A percentile compares a stretch with the other conserved stretches of the same genome.
These are phyloP conservation scores for Halesus radiatus DNA, from an alignment of 1,140 invertebrate genomes.

Conservation along the genomic window DNA sequence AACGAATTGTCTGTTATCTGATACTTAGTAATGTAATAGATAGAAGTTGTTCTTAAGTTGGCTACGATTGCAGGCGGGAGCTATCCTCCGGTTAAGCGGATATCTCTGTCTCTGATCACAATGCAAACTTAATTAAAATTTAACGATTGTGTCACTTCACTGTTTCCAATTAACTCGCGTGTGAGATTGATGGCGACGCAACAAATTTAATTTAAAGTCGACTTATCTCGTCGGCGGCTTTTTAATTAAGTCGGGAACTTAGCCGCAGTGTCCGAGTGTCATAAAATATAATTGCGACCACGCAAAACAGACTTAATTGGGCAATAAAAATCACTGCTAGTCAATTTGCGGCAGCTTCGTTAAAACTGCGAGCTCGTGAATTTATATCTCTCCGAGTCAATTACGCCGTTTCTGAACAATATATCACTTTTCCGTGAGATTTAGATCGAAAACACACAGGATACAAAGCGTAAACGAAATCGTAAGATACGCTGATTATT, in stretches of 20 bases:
- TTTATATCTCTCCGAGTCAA: not conserved
- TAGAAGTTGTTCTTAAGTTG: no score
- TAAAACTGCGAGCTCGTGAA: conserved; percentile 27
- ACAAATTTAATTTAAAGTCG: conserved; percentile 27
- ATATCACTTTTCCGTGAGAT: not conserved
- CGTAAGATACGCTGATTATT: not conserved
- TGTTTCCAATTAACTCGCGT: conserved; percentile 15
- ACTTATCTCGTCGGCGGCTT: conserved; percentile 1
- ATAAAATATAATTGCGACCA: conserved; percentile 48
- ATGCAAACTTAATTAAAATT: conserved; percentile 17
- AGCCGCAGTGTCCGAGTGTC: conserved; percentile 25
- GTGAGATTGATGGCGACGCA: conserved; percentile 23
- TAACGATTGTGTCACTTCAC: conserved; percentile 15
- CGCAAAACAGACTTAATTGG: conserved; percentile 37
- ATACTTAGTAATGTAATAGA: no score
- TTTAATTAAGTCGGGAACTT: conserved; percentile 21
- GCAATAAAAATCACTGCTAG: conserved; percentile 42
- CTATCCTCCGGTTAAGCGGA: no score
- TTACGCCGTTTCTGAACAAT: not conserved
- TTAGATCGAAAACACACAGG: not conserved
- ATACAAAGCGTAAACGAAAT: not conserved
- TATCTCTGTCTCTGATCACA: not conserved
- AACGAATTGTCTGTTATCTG: no score
- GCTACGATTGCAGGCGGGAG: no score
- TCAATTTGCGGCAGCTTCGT: conserved; percentile 33